A percentile compares a stretch with the other conserved stretches of the same genome.
These are phyloP conservation scores for Fulmarus glacialis DNA, from an alignment of 2,113 vertebrate species.

Conservation along the genomic window DNA sequence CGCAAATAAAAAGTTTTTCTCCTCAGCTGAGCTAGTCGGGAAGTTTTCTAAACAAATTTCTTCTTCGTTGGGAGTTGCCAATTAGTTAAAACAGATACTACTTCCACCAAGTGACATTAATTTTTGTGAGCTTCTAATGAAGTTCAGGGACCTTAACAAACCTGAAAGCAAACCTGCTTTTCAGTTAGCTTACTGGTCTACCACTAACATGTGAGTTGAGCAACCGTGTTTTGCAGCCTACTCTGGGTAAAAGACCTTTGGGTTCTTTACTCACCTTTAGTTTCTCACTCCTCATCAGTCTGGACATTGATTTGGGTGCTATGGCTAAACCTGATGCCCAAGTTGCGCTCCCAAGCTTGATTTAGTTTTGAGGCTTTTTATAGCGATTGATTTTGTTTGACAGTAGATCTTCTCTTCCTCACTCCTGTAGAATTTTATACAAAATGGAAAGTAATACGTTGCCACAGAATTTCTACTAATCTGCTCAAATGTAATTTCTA, in stretches of 20 bases:
- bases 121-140: not conserved
- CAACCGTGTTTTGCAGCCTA: not conserved
- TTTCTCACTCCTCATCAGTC: not conserved
- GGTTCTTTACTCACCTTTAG: not conserved
- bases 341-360: not conserved
- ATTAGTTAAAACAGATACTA: not conserved
- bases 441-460: not conserved
- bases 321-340: not conserved
- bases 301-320: not conserved
- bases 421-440: not conserved
- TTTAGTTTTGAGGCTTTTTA: not conserved
- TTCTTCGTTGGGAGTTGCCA: not conserved
- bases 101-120: not conserved
- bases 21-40: not conserved
- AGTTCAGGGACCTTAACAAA: not conserved
- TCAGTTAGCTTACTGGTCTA: not conserved
- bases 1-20: not conserved
- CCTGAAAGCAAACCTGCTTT: not conserved
- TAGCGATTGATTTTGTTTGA: not conserved
- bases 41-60: not conserved
- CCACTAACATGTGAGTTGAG: rapidly evolving
- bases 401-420: not conserved
- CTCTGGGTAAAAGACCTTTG: not conserved
- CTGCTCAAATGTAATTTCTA: not conserved
- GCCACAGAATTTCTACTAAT: not conserved